Base-by-base conservation (phyloP, 2,888 invertebrate species). In the Torymus auratus region DNA sequence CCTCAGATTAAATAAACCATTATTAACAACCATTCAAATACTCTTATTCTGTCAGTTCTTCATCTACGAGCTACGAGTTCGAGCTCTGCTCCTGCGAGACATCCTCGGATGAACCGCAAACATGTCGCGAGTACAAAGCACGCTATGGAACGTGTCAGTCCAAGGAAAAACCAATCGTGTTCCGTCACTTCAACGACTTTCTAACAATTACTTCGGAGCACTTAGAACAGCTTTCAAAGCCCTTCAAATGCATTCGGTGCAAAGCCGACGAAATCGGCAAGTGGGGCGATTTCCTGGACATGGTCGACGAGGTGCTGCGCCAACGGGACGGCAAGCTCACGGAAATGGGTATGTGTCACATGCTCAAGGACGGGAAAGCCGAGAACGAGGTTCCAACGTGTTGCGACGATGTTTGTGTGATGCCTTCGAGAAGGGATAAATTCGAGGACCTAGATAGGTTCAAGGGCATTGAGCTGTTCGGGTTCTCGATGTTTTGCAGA, bases 241-340 rank as follows among this genome's bases (percentile, higher is more conserved):
- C 75, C 5, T 85, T 83, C 53, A 82, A 68, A n/a, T 28, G 28
- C 7, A 3, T 78, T 85, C 14, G 74, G 67, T 5, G 84, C 2
- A 76, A 53, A 61, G 86, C 84, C 1, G 83, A 84, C 7, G 80
- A 78, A 14, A 75, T 85, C 3, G 80, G 81, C 13, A 85, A 86
- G 76, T 86, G 85, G 86, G 85, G 85, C 4, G 64, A 79, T 10
- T 84, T 82, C 67, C 60, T 78, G 2, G 81, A 84, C 2, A 14
- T 85, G 52, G 82, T 83, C 20, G 82, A 85, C 4, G 64, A 73
- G 0, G 82, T 84, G 0, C n/a, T 85, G n/a, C 28, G 56, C 0
- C 52, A 82, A 55, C 20, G 80, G 2, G 80, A 84, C 50, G 12
- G 52, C 2, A 58, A 15, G 13, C 10, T 69, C 28, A 73, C 13